Percentiles rank a stretch among this genome's conserved stretches.
Evolutionary conservation across 2,797 vertebrate species (phyloP).

Genomic region (Phaenicophaeus curvirostris): DNA sequence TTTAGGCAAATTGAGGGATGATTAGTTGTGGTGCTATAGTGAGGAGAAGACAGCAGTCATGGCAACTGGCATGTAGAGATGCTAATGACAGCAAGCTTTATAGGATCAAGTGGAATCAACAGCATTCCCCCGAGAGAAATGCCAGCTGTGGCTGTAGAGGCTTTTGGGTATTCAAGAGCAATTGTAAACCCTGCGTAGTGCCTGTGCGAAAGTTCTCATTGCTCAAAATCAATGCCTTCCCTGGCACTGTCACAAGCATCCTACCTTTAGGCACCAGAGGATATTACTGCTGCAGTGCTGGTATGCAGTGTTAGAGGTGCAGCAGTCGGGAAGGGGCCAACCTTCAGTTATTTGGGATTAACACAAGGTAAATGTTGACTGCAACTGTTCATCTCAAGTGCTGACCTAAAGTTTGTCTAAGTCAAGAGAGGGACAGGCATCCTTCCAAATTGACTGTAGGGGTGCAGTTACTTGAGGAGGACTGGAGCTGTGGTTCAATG

Average conservation of each 20-base stretch:
- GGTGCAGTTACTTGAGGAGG: not conserved
- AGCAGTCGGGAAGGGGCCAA: accelerated
- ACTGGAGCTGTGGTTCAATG: not conserved
- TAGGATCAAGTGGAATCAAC: not conserved
- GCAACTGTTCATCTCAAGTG: not conserved
- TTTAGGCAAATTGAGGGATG: accelerated
- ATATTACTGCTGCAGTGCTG: not conserved
- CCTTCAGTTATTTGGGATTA: not conserved
- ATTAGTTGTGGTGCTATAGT: not conserved
- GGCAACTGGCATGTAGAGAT: not conserved
- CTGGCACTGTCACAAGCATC: not conserved
- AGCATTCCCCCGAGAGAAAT: not conserved
- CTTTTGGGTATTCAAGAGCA: not conserved
- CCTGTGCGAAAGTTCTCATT: not conserved
- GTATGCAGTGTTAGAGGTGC: not conserved
- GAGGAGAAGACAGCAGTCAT: not conserved
- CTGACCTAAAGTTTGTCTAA: not conserved
- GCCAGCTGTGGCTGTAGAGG: not conserved
- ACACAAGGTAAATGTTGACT: not conserved
- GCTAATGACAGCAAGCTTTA: not conserved
- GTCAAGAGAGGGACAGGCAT: too few species aligned
- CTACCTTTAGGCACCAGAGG: not conserved
- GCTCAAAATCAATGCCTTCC: not conserved
- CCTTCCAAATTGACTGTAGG: accelerated
- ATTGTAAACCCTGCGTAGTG: not conserved